phyloP scores from a whole-genome alignment of 2,797 vertebrate genomes.

The Danio tinwini region DNA sequence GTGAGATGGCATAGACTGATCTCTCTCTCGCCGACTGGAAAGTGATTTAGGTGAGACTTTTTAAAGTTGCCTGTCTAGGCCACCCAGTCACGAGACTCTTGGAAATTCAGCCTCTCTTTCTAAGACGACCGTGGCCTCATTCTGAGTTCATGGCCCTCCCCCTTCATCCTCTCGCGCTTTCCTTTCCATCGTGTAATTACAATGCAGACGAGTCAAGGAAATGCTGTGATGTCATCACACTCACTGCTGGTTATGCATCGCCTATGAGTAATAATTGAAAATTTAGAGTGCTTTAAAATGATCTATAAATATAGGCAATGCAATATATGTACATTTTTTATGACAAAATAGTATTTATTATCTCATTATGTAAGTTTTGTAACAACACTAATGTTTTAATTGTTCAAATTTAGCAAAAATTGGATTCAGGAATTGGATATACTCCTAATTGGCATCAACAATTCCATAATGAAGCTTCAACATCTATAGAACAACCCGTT shows the following conservation, averaged over 20 bases:
- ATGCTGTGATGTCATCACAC: constrained; percentile 57
- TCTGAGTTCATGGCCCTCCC: constrained; percentile 57
- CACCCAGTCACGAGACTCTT: constrained; percentile 61
- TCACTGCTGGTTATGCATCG: constrained; percentile 49
- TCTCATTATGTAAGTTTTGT: background rate
- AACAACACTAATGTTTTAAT: background rate
- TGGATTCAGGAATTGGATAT: background rate
- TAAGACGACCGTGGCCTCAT: constrained; percentile 85
- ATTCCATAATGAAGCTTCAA: too few species aligned
- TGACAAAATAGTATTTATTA: background rate
- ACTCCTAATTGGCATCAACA: too few species aligned
- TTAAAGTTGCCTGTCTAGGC: constrained; percentile 71
- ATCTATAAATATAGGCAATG: background rate
- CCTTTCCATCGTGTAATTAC: constrained; percentile 56
- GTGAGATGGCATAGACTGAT: constrained; percentile 59
- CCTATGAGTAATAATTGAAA: background rate
- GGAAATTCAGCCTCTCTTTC: constrained; percentile 61
- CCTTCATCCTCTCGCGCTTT: background rate
- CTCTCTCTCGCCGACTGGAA: constrained; percentile 70
- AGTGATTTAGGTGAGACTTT: constrained; percentile 77
- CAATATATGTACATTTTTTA: too few species aligned
- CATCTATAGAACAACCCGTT: too few species aligned
- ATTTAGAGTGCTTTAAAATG: background rate
- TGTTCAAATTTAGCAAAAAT: background rate
- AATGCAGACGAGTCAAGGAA: constrained; percentile 52